Evolutionary conservation across 2,888 invertebrate genomes (phyloP), one percentile per base, ranked within the genome.

Genomic region (Eupithecia pulchellata): DNA sequence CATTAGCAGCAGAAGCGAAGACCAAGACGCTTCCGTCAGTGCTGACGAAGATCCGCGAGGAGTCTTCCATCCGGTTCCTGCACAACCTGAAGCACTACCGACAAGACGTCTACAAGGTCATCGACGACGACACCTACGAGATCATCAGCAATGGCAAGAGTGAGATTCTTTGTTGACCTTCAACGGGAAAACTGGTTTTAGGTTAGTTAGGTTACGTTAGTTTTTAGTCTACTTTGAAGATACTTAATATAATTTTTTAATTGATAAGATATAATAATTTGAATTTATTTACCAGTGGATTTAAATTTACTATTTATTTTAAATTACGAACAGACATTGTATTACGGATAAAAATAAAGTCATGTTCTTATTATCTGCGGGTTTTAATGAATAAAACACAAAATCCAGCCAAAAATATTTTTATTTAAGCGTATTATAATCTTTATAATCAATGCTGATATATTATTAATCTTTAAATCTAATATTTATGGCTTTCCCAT

Each of bases 1-100:
- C 96, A 25, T 86, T 97, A 29, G 96, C 97, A 0, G 84, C 89
- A 0, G 95, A 96, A 74, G 96, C 96, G 0, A 91, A 93, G n/a
- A 94, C 96, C 14, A 87, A 91, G 29, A 95, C 95, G 1, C 89
- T 97, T 3, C 96, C 96, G 0, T 95, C 95, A 0, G 97, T 97
- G 3, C 92, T 97, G 60, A 95, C 96, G 11, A 96, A 96, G 81
- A 94, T 97, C 34, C 95, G 97, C 64, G 96, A 96, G 72, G 95
- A 96, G 77, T 96, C 96, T 79, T 95, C 96, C 5, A 89, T 86
- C 52, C 84, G 95, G 6, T 95, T 96, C 84, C 91, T 96, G 14
- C 95, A 96, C 82, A 95, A 97, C 86, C 87, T 97, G 60, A 93
- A 95, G 62, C 91, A 96, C 82, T 97, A 96, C 86, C 89, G 97